Conservation (phyloP, 2,797 vertebrate species). For the Erethizon dorsatum region DNA sequence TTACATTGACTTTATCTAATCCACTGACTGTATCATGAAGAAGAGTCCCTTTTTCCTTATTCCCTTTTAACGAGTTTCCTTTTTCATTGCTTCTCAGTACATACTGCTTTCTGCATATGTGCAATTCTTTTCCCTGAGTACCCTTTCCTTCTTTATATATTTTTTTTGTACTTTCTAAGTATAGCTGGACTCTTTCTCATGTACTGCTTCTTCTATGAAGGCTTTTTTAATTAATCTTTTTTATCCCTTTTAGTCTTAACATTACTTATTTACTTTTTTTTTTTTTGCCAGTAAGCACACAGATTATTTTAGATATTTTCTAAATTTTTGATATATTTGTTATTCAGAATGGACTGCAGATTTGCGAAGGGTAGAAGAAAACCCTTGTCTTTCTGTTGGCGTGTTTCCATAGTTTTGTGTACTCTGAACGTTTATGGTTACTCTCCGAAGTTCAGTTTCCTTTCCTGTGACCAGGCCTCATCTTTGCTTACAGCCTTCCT, state of each 20-base stretch:
- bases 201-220: constrained; percentile 53
- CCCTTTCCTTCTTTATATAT: constrained; percentile 43
- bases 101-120: constrained; percentile 59
- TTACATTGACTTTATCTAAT: constrained; percentile 51
- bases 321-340: constrained; percentile 44
- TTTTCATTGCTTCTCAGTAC: constrained; percentile 65
- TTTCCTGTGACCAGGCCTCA: not conserved
- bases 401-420: constrained; percentile 22
- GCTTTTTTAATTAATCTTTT: constrained; percentile 62
- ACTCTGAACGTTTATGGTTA: not conserved
- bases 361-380: not conserved
- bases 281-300: constrained; percentile 24
- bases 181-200: constrained; percentile 64
- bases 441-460: not conserved
- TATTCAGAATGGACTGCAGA: constrained; percentile 49
- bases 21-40: constrained; percentile 5
- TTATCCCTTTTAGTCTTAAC: constrained; percentile 32
- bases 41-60: constrained; percentile 27
- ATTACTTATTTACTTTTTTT: constrained; percentile 36
- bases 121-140: constrained; percentile 52
- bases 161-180: constrained; percentile 72
- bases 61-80: constrained; percentile 49
- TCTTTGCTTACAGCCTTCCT: not conserved
- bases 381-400: not conserved
- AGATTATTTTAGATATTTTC: constrained; percentile 60